Conservation (phyloP, 2,888 invertebrate species). For the Amblyjoppa proteus region DNA sequence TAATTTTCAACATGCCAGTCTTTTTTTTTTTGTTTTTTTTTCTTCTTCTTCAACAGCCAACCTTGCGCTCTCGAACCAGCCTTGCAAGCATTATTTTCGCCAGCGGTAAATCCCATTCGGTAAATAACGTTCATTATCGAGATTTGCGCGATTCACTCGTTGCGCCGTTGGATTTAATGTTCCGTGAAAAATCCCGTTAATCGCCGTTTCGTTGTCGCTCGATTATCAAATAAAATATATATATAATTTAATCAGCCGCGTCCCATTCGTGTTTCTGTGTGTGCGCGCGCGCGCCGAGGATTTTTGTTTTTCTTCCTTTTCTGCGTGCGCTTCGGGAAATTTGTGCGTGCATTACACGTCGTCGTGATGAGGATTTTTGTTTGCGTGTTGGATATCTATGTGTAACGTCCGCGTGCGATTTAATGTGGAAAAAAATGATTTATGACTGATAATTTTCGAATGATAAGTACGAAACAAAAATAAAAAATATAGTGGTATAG, state of each 20-base stretch:
- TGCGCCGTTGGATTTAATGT: not conserved
- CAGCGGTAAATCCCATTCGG: constrained; percentile 8
- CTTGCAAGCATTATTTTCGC: not conserved
- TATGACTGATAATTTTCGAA: constrained; percentile 34
- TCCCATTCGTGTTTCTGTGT: not conserved
- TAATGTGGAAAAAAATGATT: constrained; percentile 33
- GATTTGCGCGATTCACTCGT: not conserved
- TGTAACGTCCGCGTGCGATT: constrained; percentile 45
- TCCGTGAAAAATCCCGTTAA: not conserved
- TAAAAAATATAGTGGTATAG: constrained; percentile 72
- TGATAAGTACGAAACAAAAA: constrained; percentile 14
- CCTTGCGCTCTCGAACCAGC: not conserved
- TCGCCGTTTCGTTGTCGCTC: not conserved
- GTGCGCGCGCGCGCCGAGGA: not conserved
- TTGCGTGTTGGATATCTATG: constrained; percentile 2
- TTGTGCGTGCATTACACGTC: constrained; percentile 17
- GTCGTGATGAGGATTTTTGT: constrained; percentile 1
- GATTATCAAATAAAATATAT: not conserved
- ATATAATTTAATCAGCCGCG: not conserved
- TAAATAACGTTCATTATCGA: not conserved
- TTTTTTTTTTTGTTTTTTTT: not conserved
- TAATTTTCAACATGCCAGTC: constrained; percentile 7
- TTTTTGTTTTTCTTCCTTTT: not conserved
- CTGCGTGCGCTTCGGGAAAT: not conserved
- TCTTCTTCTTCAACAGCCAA: not conserved